Base-by-base conservation (phyloP, 2,888 invertebrate genomes). In the Phengaris arion region DNA sequence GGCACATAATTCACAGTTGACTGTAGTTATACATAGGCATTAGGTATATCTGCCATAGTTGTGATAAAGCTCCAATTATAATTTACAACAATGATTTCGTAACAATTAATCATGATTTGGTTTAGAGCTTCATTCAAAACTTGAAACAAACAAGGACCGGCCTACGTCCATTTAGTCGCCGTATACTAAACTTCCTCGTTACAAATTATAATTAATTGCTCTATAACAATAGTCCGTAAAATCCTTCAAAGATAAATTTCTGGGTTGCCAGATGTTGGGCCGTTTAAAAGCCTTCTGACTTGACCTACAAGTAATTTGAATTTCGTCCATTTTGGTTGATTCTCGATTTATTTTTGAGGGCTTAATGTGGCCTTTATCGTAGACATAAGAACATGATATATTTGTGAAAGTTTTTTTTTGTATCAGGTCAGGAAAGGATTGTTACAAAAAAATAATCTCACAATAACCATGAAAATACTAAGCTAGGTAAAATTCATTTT, bases 131-230 rank as follows among this genome's bases (percentile, higher is more conserved):
- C 48, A 52, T 72, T 72, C 72, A 72, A 54, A 54, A 72, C 52
- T 72, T 35, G 6, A 72, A 72, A 72, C 72, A 72, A 72, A 72
- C 72, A 12, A 54, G 72, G 72, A 54, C 72, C 35, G 22, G 72
- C 72, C 72, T 35, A 72, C 72, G 70, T 48, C 51, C 51, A 54
- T 72, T 72, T 52, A 72, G 52, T 54, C 15, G 72, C 52, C 72
- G 54, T 52, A 72, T 72, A 72, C 72, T 54, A 72, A 72, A 72
- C 72, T 72, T 54, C 72, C 72, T 52, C 54, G 72, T 72, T 72
- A 72, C 52, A 72, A 72, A 72, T 72, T 52, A 72, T 72, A 72
- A 72, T 72, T 72, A 72, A 72, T 54, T 52, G 72, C 70, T 48
- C 54, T 54, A 54, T 35, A 70, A 70, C 70, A 70, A 70, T 70